Evolutionary conservation across 2,113 vertebrate genomes (phyloP).

Genomic region (Larimichthys polyactis): DNA sequence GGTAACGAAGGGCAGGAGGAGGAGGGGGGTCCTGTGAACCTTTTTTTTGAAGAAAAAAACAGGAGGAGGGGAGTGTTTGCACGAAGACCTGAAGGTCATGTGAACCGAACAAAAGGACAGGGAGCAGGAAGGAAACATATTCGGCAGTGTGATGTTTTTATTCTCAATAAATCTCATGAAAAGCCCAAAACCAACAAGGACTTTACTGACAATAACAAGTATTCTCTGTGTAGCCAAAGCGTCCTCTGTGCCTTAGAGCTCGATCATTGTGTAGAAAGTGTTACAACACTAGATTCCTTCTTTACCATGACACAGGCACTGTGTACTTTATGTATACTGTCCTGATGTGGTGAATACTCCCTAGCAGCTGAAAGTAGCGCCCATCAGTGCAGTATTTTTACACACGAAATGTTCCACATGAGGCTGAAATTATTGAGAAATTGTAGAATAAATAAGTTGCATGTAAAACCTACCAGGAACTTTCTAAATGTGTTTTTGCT

Average conservation of each 20-base stretch:
- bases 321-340: neutral
- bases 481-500: slow-evolving; percentile 2
- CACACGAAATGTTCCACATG: too few relatives aligned
- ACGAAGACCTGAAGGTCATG: too few relatives aligned
- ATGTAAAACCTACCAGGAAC: neutral
- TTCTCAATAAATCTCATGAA: neutral
- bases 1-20: too few relatives aligned
- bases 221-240: neutral
- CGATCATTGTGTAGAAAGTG: neutral
- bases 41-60: too few relatives aligned
- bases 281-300: neutral
- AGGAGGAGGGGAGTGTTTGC: too few relatives aligned
- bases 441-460: neutral
- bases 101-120: too few relatives aligned
- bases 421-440: too few relatives aligned
- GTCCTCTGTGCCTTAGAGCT: neutral
- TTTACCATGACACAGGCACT: neutral
- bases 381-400: neutral
- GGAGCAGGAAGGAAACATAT: too few relatives aligned
- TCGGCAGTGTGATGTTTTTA: neutral
- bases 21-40: too few relatives aligned
- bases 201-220: neutral
- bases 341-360: neutral
- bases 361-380: slow-evolving; percentile 11
- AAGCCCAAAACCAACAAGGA: neutral